phyloP scores from a whole-genome alignment of 1,140 invertebrate genomes.

The Drosophila nasuta region DNA sequence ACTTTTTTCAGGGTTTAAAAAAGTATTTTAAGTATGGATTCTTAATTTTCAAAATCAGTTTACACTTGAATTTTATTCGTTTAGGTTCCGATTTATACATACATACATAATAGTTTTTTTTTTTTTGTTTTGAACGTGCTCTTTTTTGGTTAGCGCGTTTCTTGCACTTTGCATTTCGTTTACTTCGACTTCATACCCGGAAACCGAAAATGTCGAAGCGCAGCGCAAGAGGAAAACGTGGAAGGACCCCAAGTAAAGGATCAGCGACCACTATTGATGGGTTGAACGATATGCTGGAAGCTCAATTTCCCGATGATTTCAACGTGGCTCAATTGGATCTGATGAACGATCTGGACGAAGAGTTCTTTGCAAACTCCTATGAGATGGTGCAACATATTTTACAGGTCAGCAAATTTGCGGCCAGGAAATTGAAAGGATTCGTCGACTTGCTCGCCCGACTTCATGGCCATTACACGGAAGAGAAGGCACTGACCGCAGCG shows the following conservation, averaged over 20 bases:
- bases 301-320: neutral
- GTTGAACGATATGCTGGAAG: neutral
- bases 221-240: neutral
- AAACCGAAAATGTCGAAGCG: neutral
- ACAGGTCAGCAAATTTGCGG: conserved; percentile 15
- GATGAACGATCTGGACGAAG: conserved; percentile 36
- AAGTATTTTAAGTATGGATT: neutral
- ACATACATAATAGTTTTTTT: conserved; percentile 6
- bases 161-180: conserved; percentile 3
- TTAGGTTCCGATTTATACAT: conserved; percentile 18
- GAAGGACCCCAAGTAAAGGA: too few relatives aligned
- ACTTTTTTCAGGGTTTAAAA: neutral
- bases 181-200: neutral
- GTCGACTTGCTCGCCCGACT: conserved; percentile 58
- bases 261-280: too few relatives aligned
- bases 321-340: conserved; percentile 58
- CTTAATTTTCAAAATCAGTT: conserved; percentile 23
- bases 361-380: conserved; percentile 50
- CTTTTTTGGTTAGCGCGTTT: conserved; percentile 22
- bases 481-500: conserved; percentile 1
- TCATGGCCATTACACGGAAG: conserved; percentile 39
- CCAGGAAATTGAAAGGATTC: conserved; percentile 55
- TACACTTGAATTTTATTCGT: conserved; percentile 25
- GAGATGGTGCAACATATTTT: conserved; percentile 43
- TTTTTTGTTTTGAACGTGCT: neutral